phyloP scores from a whole-genome alignment of 1,140 invertebrate species.

The Drosophila micromelanica region DNA sequence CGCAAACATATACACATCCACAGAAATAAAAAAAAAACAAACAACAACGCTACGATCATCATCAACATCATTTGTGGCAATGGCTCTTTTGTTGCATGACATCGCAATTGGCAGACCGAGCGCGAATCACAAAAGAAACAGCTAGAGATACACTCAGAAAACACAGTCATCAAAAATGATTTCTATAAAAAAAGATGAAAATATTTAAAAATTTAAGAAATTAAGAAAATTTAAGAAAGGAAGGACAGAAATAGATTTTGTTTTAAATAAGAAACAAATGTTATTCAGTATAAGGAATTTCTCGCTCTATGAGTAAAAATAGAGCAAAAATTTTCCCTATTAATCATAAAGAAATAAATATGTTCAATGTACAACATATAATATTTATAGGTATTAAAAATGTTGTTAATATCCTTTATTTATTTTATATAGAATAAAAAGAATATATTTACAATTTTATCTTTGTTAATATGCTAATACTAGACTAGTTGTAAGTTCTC shows the following conservation, averaged over 20 bases:
- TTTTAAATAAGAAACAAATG: too few relatives aligned
- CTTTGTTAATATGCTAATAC: too few relatives aligned
- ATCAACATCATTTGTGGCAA: conserved; percentile 58
- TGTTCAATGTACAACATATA: too few relatives aligned
- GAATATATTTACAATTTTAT: too few relatives aligned
- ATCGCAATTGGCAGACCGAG: conserved; percentile 71
- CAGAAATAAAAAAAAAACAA: too few relatives aligned
- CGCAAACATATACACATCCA: conserved; percentile 33
- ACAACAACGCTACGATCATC: conserved; percentile 34
- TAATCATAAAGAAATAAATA: too few relatives aligned
- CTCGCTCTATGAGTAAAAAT: too few relatives aligned
- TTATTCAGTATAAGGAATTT: too few relatives aligned
- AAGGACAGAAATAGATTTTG: neutral
- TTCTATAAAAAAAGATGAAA: neutral
- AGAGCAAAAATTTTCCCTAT: too few relatives aligned
- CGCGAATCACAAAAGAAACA: conserved; percentile 28
- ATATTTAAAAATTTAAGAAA: neutral
- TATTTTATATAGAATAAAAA: too few relatives aligned
- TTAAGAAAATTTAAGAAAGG: neutral
- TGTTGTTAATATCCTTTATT: too few relatives aligned
- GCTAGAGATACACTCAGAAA: conserved; percentile 27
- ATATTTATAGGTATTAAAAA: too few relatives aligned
- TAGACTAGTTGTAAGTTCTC: conserved; percentile 18
- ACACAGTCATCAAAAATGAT: neutral
- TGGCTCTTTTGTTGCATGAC: conserved; percentile 78